phyloP scores from a whole-genome alignment of 2,797 vertebrate genomes.

The Harpagifer antarcticus region DNA sequence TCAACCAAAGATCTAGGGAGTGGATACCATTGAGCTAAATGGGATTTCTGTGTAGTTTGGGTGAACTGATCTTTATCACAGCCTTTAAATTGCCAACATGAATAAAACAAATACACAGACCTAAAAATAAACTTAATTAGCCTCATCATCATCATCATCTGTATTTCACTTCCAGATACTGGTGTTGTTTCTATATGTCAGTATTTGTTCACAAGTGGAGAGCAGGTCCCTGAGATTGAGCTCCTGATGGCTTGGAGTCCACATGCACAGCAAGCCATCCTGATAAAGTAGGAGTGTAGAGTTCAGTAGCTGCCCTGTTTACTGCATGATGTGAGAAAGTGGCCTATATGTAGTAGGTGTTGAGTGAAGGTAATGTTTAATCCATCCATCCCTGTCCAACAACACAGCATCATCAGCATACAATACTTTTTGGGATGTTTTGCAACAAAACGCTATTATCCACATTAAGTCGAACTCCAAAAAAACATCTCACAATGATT shows the following conservation, averaged over 20 bases:
- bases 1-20: neutral
- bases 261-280: slow-evolving; percentile 7
- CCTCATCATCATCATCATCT: neutral
- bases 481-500: neutral
- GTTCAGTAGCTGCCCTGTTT: slow-evolving; percentile 43
- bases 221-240: slow-evolving; percentile 56
- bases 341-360: neutral
- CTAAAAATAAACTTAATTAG: neutral
- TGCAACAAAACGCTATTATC: neutral
- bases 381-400: neutral
- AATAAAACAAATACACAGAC: slow-evolving; percentile 1
- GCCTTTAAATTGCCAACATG: neutral
- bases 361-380: neutral
- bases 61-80: neutral
- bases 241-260: slow-evolving; percentile 22
- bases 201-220: slow-evolving; percentile 8
- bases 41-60: neutral
- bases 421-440: neutral
- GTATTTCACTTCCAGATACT: neutral
- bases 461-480: neutral
- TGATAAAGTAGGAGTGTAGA: neutral
- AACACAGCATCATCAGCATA: neutral
- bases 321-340: neutral
- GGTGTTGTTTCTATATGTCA: neutral
- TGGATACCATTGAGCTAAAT: neutral